Conservation (phyloP, 2,888 invertebrate species). For the Ellobium chinense region DNA sequence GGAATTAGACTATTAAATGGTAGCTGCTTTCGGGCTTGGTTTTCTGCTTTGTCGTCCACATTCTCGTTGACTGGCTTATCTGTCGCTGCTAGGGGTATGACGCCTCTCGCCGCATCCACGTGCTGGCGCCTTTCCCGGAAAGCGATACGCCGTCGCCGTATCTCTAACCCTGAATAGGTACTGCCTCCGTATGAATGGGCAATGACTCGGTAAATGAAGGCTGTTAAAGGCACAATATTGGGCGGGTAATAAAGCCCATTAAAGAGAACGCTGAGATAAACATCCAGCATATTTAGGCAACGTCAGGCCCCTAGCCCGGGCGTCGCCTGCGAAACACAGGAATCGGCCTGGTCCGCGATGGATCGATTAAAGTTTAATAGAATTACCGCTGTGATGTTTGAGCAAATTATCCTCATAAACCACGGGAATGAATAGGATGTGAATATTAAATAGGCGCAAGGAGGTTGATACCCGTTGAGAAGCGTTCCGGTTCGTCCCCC, state of each 20-base stretch:
- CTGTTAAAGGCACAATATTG: neutral
- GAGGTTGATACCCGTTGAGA: neutral
- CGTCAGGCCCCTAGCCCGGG: neutral
- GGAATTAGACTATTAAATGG: too few relatives aligned
- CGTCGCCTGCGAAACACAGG: neutral
- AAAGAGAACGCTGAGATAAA: neutral
- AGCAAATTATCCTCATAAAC: slow-evolving; percentile 7
- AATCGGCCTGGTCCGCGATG: neutral
- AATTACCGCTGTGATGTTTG: neutral
- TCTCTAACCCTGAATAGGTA: neutral
- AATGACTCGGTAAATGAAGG: neutral
- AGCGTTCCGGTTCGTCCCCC: neutral
- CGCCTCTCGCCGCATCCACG: too few relatives aligned
- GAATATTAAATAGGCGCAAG: neutral
- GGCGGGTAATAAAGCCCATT: neutral
- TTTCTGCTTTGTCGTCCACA: too few relatives aligned
- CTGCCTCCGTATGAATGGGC: neutral
- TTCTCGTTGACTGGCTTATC: too few relatives aligned
- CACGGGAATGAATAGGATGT: neutral
- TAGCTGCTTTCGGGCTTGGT: too few relatives aligned
- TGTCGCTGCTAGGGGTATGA: too few relatives aligned
- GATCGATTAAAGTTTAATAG: neutral
- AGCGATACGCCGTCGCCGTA: too few relatives aligned
- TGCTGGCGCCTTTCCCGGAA: too few relatives aligned
- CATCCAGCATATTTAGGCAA: neutral